Base-by-base conservation (phyloP, 2,797 vertebrate species). In the Gymnothorax javanicus region DNA sequence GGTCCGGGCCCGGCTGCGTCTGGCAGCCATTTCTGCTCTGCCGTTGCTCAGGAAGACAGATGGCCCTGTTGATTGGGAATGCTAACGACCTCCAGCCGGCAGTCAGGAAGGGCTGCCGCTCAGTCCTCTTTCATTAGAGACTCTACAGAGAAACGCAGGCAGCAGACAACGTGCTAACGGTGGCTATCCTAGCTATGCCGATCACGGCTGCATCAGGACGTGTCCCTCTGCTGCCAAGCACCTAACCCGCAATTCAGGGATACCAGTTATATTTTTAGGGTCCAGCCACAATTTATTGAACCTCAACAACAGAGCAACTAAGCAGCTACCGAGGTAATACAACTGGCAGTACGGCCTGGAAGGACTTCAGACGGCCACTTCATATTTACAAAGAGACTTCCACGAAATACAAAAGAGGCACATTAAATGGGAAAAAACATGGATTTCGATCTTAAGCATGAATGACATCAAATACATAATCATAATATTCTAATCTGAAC, bases 31-130 rank as follows among this genome's bases (percentile, higher is more conserved):
- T 2, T 0, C 59, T 0, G 12, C 11, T 4, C 12, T 3, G 12
- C 59, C 17, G 8, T 56, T 62, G 43, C 23, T 4, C 43, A 50
- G 85, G 56, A 87, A 89, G 75, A 86, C 86, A 71, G 57, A 88
- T 86, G 82, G 87, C 56, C 64, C 69, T 2, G 9, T 6, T 54
- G 7, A 89, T 17, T 67, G 27, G 12, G 85, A 86, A 85, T 59
- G 54, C 85, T 52, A 54, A 58, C 86, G 83, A 84, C 73, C 77
- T 69, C n/a, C 83, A 84, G 58, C 85, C 85, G 75, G 87, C 77
- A 85, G 15, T 59, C 15, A 52, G 69, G 86, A 56, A 86, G 50
- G 8, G n/a, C 50, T 84, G 82, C 87, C 86, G 17, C 27, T 33
- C 71, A 54, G 20, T 71, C 82, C 81, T 33, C 50, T 73, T 81